Conservation (phyloP, 1,140 invertebrate species). For the Pseudomyrmex sp. region DNA sequence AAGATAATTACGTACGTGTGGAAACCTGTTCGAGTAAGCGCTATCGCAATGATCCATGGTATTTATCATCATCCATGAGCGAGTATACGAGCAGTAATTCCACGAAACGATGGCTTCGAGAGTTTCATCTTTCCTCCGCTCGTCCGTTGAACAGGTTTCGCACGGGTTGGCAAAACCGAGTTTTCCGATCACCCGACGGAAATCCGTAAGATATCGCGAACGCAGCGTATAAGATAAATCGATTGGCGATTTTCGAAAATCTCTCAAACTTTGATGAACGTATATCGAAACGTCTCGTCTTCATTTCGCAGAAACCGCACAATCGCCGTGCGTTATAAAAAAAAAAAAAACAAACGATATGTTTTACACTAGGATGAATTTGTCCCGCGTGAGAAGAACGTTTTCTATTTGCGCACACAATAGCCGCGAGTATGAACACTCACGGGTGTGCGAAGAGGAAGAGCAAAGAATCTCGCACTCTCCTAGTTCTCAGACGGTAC, state of each 20-base stretch:
- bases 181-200: conserved; percentile 34
- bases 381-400: not conserved
- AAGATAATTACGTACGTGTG: conserved; percentile 37
- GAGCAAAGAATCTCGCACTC: conserved; percentile 25
- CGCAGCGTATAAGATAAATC: conserved; percentile 37
- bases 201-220: conserved; percentile 39
- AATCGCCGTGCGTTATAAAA: not conserved
- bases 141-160: conserved; percentile 34
- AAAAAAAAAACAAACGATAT: too few relatives aligned
- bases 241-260: conserved; percentile 13
- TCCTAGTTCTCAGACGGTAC: conserved; percentile 47
- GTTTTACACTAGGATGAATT: not conserved
- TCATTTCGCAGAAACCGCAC: not conserved
- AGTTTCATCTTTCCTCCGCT: conserved; percentile 26
- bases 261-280: conserved; percentile 16
- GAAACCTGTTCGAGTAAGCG: conserved; percentile 35
- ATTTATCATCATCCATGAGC: conserved; percentile 34
- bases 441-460: not conserved
- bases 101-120: conserved; percentile 26
- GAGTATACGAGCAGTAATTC: conserved; percentile 42
- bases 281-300: not conserved
- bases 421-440: not conserved
- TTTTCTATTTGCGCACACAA: conserved; percentile 20
- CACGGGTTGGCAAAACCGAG: conserved; percentile 37
- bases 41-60: conserved; percentile 17